A percentile compares a stretch with the other conserved stretches of the same genome.
These are phyloP conservation scores for Macrosteles quadrilineatus DNA, from an alignment of 1,140 invertebrate genomes.

Conservation along the genomic window DNA sequence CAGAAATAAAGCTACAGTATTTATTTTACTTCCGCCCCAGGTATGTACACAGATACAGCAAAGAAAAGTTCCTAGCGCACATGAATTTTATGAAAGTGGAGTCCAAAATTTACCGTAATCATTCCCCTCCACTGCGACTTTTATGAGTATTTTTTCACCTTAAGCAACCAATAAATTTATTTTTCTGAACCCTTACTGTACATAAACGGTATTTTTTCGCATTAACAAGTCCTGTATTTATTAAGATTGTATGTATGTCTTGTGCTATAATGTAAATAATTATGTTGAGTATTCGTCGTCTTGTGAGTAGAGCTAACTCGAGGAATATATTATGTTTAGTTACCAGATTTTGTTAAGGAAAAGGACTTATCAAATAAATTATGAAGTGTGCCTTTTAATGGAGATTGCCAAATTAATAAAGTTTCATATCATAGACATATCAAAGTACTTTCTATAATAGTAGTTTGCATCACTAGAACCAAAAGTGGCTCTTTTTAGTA, in stretches of 20 bases:
- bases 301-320: background rate
- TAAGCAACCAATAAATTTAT: background rate
- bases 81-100: background rate
- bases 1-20: too few relatives aligned
- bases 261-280: background rate
- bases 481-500: too few relatives aligned
- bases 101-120: slow-evolving; percentile 1
- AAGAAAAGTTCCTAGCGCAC: slow-evolving; percentile 8
- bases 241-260: background rate
- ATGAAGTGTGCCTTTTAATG: too few relatives aligned
- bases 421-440: too few relatives aligned
- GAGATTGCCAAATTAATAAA: too few relatives aligned
- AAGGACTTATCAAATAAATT: too few relatives aligned
- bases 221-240: background rate
- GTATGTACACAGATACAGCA: slow-evolving; percentile 15
- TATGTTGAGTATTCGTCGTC: background rate
- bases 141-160: background rate
- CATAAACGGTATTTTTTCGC: background rate
- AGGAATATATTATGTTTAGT: too few relatives aligned
- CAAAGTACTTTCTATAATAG: too few relatives aligned
- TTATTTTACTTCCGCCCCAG: too few relatives aligned
- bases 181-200: background rate
- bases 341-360: too few relatives aligned
- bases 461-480: too few relatives aligned
- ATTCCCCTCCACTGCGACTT: slow-evolving; percentile 20